Conservation (phyloP, 2,113 vertebrate genomes). For the Ptyas mucosa region DNA sequence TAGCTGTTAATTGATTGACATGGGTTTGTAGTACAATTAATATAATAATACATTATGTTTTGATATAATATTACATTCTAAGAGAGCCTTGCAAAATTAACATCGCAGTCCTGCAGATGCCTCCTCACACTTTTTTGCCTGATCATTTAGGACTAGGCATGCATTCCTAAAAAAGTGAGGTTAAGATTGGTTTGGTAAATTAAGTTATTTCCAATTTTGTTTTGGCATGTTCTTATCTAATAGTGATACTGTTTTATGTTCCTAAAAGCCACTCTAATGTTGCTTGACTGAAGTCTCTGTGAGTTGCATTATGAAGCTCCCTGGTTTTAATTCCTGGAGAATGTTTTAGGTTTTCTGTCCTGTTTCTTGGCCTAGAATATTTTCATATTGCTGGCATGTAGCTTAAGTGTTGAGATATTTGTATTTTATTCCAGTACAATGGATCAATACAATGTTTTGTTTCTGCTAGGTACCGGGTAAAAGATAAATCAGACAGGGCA, state of each 20-base stretch:
- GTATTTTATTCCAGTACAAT: not conserved
- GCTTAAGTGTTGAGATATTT: not conserved
- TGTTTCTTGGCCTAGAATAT: not conserved
- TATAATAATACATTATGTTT: not conserved
- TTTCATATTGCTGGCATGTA: not conserved
- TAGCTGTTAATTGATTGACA: not conserved
- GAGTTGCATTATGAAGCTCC: not conserved
- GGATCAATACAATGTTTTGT: not conserved
- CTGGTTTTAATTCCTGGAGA: not conserved
- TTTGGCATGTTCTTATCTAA: not conserved
- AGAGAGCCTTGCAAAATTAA: not conserved
- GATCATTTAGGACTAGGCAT: not conserved
- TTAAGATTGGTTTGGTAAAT: not conserved
- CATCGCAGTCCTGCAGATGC: not conserved
- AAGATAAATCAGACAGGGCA: conserved; percentile 95
- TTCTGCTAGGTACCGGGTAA: conserved; percentile 84
- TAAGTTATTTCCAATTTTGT: not conserved
- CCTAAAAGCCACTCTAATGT: not conserved
- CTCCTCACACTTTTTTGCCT: not conserved
- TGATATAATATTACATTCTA: not conserved
- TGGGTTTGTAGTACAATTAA: not conserved
- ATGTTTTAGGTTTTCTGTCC: not conserved
- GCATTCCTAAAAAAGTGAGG: not conserved
- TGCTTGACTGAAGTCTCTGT: not conserved
- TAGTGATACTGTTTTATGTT: not conserved